Percentiles rank a stretch among this genome's conserved stretches.
phyloP scores from a whole-genome alignment of 1,140 invertebrate species.

The Ceratosolen fusciceps region DNA sequence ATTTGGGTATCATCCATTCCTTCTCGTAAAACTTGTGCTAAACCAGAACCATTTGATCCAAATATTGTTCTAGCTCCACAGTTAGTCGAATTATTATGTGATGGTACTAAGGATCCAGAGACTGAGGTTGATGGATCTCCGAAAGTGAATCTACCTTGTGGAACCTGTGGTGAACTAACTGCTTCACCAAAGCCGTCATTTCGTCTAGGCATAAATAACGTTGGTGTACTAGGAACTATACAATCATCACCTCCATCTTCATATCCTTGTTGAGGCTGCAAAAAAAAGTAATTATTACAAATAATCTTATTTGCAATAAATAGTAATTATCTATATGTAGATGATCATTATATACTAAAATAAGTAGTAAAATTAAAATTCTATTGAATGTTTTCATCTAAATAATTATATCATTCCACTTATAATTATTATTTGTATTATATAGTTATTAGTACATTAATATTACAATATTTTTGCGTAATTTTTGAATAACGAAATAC shows the following conservation, averaged over 20 bases:
- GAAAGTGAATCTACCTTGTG: slow-evolving; percentile 82
- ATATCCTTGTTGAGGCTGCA: slow-evolving; percentile 69
- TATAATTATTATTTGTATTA: no score
- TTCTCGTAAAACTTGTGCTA: slow-evolving; percentile 73
- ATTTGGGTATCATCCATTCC: slow-evolving; percentile 84
- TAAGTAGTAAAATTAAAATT: no score
- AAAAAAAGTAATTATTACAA: not conserved
- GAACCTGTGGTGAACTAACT: slow-evolving; percentile 88
- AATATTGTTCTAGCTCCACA: slow-evolving; percentile 62
- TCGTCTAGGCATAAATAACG: slow-evolving; percentile 85
- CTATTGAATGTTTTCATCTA: no score
- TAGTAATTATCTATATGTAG: no score
- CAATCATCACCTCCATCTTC: slow-evolving; percentile 88
- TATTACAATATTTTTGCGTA: no score
- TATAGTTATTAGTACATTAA: no score
- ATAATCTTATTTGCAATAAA: not conserved
- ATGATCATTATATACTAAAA: no score
- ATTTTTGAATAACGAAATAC: no score
- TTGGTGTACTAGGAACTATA: slow-evolving; percentile 92
- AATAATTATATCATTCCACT: no score
- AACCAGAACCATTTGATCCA: slow-evolving; percentile 62
- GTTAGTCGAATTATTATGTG: slow-evolving; percentile 56
- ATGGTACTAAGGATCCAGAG: slow-evolving; percentile 62
- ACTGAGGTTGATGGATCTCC: slow-evolving; percentile 71
- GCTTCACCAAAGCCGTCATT: slow-evolving; percentile 93